phyloP scores from a whole-genome alignment of 2,797 vertebrate genomes.

The Sciurus carolinensis region DNA sequence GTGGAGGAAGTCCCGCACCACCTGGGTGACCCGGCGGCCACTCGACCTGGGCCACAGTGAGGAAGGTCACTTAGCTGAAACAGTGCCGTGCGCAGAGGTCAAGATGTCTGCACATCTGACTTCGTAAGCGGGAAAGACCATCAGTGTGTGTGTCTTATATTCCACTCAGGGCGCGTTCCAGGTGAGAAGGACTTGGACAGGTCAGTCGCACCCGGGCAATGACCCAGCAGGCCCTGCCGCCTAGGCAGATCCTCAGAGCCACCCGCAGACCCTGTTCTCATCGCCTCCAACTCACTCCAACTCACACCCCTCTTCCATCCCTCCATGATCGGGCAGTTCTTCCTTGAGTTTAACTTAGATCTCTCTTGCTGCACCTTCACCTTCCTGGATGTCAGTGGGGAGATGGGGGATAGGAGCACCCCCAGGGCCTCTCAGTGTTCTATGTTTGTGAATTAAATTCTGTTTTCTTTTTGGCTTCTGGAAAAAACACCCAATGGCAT shows the following conservation, averaged over 20 bases:
- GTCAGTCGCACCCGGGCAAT: accelerated
- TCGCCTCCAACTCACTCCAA: not conserved
- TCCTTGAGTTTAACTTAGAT: not conserved
- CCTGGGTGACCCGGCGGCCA: conserved; percentile 94
- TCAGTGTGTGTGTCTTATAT: not conserved
- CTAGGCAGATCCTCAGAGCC: not conserved
- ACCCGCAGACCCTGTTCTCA: not conserved
- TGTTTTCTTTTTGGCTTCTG: not conserved
- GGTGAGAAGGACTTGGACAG: not conserved
- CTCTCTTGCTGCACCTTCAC: not conserved
- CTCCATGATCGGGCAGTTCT: accelerated
- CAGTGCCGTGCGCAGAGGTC: not conserved
- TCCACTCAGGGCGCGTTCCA: not conserved
- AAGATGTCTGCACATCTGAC: not conserved
- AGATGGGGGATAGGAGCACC: not conserved
- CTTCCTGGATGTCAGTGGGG: too few species aligned
- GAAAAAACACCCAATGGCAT: not conserved
- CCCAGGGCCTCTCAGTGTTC: too few species aligned
- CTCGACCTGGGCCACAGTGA: conserved; percentile 81
- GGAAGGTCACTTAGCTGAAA: not conserved
- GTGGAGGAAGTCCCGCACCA: conserved; percentile 93
- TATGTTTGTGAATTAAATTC: not conserved
- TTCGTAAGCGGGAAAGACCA: not conserved
- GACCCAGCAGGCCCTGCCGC: not conserved
- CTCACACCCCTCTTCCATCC: not conserved